Base-by-base conservation (phyloP, 2,888 invertebrate genomes). In the Meiosimyza platycephala region DNA sequence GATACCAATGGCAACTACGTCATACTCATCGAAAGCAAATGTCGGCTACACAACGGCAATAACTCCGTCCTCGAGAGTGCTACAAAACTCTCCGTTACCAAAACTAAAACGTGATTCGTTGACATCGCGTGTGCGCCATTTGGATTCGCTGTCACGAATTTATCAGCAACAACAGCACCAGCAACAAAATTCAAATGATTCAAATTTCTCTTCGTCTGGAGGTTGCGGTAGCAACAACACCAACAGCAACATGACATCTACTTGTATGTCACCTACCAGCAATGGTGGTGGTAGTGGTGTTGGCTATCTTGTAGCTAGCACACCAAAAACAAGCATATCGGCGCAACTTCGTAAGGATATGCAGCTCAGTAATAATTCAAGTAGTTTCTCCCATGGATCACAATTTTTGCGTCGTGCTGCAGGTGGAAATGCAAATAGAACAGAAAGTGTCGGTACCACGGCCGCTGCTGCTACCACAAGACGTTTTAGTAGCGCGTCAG, bases 51-150 rank as follows among this genome's bases (percentile, higher is more conserved):
- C 72, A 75, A 28, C 59, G 76, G 76, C 77, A 74, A 72, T 73
- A 60, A 77, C 80, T 85, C 84, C 85, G 84, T 84, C 84, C 83
- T 40, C 77, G 71, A 82, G 83, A 76, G 80, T 84, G 75, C 80
- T 84, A 62, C 86, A 85, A 76, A 86, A 83, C 74, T 86, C 87
- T 70, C 86, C 86, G 73, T 73, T 87, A 79, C 85, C 86, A 69
- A 87, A 87, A 80, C 80, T 82, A 52, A 88, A 87, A 78, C 84
- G 87, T 71, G 90, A 90, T 80, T 89, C 90, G 72, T 84, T 90
- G 64, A 89, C 89, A 72, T 88, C 89, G 67, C 89, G 89, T 79
- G 86, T 89, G 73, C 86, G 89, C 71, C 88, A 89, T 78, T 86
- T 88, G 80, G 90, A 90, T 77, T 89, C 89, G 47, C 81, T 89